Evolutionary conservation across 2,797 vertebrate genomes (phyloP).

Genomic region (Sciurus vulgaris): DNA sequence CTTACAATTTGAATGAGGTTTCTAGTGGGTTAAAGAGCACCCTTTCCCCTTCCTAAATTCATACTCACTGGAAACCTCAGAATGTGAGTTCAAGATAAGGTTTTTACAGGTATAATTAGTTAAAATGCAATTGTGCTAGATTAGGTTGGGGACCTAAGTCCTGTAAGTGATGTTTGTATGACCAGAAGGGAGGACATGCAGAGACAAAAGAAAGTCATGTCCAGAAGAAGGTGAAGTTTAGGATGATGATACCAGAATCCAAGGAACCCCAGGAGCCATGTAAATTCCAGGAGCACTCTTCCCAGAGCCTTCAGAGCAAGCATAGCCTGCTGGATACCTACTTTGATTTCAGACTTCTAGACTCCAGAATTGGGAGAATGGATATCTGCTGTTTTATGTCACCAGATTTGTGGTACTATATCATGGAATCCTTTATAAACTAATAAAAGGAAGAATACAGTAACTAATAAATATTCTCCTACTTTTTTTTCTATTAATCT

Average conservation of each 20-base stretch:
- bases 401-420: not conserved
- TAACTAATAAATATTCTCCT: not conserved
- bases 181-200: not conserved
- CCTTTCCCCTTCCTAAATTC: not conserved
- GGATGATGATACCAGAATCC: not conserved
- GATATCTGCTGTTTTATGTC: not conserved
- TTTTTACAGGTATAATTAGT: not conserved
- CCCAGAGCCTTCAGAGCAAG: not conserved
- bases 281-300: not conserved
- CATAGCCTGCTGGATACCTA: fast-evolving
- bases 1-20: not conserved
- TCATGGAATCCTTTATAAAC: not conserved
- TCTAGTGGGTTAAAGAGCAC: not conserved
- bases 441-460: not conserved
- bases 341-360: not conserved
- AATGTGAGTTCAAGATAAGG: not conserved
- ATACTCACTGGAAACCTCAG: not conserved
- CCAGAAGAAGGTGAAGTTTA: not conserved
- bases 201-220: not conserved
- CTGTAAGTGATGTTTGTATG: not conserved
- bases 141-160: not conserved
- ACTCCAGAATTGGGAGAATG: not conserved
- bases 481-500: not conserved
- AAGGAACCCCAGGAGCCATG: not conserved
- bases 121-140: not conserved